Percentiles rank a stretch among this genome's conserved stretches.
These are phyloP conservation scores for Caenorhabditis virilis DNA, from an alignment of 2,888 invertebrate genomes.

Conservation along the genomic window DNA sequence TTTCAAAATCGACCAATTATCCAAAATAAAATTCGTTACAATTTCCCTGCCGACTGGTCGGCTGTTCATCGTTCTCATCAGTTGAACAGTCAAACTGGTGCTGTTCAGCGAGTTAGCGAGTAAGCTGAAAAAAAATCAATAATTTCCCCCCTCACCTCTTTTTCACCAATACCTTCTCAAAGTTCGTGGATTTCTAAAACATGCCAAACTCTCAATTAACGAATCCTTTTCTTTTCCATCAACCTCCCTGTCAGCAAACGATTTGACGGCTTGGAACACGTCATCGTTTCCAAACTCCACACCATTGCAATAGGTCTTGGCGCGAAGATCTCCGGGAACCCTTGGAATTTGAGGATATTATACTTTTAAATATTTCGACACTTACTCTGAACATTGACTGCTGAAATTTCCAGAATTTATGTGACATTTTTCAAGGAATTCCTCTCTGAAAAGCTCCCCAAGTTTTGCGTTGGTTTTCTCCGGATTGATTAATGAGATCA, in stretches of 20 bases:
- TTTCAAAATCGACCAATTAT: conserved; percentile 43
- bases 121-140: too few species aligned
- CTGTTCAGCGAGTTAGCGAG: conserved; percentile 1
- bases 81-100: conserved; percentile 4
- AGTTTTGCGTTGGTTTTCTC: conserved; percentile 21
- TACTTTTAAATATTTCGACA: conserved; percentile 11
- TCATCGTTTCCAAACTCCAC: conserved; percentile 44
- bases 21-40: conserved; percentile 44
- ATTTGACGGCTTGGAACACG: conserved; percentile 25
- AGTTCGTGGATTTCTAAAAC: conserved; percentile 30
- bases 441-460: conserved; percentile 17
- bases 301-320: conserved; percentile 49
- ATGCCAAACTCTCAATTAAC: conserved; percentile 20
- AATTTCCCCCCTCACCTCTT: too few species aligned
- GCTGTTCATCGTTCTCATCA: conserved; percentile 27
- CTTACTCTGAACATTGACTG: conserved; percentile 43
- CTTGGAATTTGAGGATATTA: too few species aligned
- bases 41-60: conserved; percentile 41
- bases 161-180: too few species aligned
- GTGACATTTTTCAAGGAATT: conserved; percentile 22
- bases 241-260: conserved; percentile 32
- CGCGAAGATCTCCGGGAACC: conserved; percentile 43
- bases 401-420: conserved; percentile 19
- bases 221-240: conserved; percentile 22
- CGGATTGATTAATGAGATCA: conserved; percentile 30